A percentile compares a stretch with the other conserved stretches of the same genome.
Conservation (phyloP, 23 tunicate species). For the Ascidia mentula region DNA sequence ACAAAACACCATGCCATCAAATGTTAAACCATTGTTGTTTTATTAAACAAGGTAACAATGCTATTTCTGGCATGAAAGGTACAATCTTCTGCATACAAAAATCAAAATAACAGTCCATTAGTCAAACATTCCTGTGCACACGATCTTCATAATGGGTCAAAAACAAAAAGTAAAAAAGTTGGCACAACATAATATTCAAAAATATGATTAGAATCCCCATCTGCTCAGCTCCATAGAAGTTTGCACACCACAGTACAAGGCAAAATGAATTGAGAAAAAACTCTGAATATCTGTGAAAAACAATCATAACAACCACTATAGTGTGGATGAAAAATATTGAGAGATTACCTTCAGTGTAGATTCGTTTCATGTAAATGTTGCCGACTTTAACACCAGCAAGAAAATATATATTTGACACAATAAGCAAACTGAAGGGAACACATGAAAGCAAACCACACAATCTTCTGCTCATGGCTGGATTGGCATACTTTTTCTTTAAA, state of each 20-base stretch:
- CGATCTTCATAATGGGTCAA: too few relatives aligned
- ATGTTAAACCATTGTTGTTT: too few relatives aligned
- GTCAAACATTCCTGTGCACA: too few relatives aligned
- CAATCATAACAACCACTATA: too few relatives aligned
- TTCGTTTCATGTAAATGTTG: slow-evolving; percentile 36
- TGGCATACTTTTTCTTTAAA: slow-evolving; percentile 35
- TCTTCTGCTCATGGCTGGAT: slow-evolving; percentile 54
- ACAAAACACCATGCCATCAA: too few relatives aligned
- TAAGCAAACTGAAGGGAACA: slow-evolving; percentile 50
- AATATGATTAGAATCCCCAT: slow-evolving; percentile 5
- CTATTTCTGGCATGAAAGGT: too few relatives aligned
- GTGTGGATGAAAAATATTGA: background rate
- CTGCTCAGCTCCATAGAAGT: slow-evolving; percentile 66
- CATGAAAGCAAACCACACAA: slow-evolving; percentile 52
- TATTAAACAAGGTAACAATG: too few relatives aligned
- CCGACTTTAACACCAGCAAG: slow-evolving; percentile 33
- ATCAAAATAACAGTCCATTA: too few relatives aligned
- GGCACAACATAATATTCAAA: background rate
- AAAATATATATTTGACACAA: slow-evolving; percentile 69
- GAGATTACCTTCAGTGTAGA: slow-evolving; percentile 45
- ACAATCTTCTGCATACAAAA: too few relatives aligned
- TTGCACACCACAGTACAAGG: slow-evolving; percentile 51
- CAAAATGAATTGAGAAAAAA: slow-evolving; percentile 36
- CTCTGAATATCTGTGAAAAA: background rate
- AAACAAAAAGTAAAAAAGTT: background rate